Percentiles rank a stretch among this genome's conserved stretches.
phyloP scores from a whole-genome alignment of 2,797 vertebrate genomes.

The Takifugu ocellatus region DNA sequence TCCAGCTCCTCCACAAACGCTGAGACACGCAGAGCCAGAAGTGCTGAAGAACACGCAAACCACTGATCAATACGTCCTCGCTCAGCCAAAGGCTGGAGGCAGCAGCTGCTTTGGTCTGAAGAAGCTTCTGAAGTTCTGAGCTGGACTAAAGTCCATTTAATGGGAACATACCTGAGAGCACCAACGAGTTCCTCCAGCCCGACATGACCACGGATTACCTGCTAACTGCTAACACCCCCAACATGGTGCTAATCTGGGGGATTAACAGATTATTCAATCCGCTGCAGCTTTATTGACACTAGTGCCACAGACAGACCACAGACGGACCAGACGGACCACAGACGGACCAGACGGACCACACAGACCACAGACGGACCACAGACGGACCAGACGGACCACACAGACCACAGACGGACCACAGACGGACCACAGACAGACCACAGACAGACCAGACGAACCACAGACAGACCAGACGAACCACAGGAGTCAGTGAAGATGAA shows the following conservation, averaged over 20 bases:
- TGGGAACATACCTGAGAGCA: slow-evolving; percentile 41
- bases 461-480: not conserved
- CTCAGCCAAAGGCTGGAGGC: too few relatives aligned
- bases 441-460: not conserved
- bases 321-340: not conserved
- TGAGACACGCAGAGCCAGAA: slow-evolving; percentile 30
- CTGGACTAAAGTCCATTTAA: too few relatives aligned
- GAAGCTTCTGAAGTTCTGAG: too few relatives aligned
- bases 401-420: too few relatives aligned
- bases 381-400: too few relatives aligned
- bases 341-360: not conserved
- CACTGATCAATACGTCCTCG: too few relatives aligned
- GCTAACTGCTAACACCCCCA: slow-evolving; percentile 11
- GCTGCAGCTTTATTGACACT: slow-evolving; percentile 32
- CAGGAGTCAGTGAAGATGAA: not conserved
- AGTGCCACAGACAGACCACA: not conserved
- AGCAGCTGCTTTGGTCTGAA: too few relatives aligned
- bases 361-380: not conserved
- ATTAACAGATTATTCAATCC: slow-evolving; percentile 32
- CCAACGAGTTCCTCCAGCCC: slow-evolving; percentile 1
- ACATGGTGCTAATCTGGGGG: slow-evolving; percentile 22
- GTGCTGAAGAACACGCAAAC: slow-evolving; percentile 28
- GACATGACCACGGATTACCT: slow-evolving; percentile 30
- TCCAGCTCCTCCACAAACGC: slow-evolving; percentile 73
- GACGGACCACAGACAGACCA: not conserved